Percentiles rank a stretch among this genome's conserved stretches.
Conservation (phyloP, 1,140 invertebrate genomes). For the Campoletis sonorensis region DNA sequence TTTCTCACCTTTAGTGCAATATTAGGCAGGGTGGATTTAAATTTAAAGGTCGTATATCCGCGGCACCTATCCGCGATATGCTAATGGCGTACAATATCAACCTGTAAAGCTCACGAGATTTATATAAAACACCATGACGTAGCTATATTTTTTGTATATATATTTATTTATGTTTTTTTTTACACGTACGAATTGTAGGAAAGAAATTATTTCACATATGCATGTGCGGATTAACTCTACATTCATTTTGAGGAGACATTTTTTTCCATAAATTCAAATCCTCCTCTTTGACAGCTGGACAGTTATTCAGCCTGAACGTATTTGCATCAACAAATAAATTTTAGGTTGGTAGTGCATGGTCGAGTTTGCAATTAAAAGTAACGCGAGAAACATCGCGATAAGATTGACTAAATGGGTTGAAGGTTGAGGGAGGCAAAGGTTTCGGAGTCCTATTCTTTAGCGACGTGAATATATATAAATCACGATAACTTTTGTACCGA, state of each 20-base stretch:
- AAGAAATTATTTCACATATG: neutral
- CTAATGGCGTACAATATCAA: constrained; percentile 68
- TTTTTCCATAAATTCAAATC: neutral
- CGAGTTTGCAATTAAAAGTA: constrained; percentile 71
- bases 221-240: no score
- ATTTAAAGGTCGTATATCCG: constrained; percentile 68
- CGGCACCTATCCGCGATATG: constrained; percentile 70
- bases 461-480: no score
- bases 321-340: neutral
- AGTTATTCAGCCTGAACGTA: neutral
- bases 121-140: neutral
- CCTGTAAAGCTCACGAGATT: constrained; percentile 22
- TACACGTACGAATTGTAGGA: neutral
- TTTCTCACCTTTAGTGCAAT: constrained; percentile 71
- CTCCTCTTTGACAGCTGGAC: no score
- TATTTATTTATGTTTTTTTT: neutral
- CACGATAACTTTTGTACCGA: no score
- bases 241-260: no score
- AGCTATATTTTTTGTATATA: neutral
- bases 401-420: constrained; percentile 51
- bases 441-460: constrained; percentile 25
- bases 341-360: constrained; percentile 47
- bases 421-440: constrained; percentile 10
- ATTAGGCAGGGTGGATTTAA: constrained; percentile 65
- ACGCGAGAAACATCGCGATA: constrained; percentile 67